These are phyloP conservation scores for Metalampra italica DNA, from an alignment of 2,888 invertebrate species.

Conservation along the genomic window DNA sequence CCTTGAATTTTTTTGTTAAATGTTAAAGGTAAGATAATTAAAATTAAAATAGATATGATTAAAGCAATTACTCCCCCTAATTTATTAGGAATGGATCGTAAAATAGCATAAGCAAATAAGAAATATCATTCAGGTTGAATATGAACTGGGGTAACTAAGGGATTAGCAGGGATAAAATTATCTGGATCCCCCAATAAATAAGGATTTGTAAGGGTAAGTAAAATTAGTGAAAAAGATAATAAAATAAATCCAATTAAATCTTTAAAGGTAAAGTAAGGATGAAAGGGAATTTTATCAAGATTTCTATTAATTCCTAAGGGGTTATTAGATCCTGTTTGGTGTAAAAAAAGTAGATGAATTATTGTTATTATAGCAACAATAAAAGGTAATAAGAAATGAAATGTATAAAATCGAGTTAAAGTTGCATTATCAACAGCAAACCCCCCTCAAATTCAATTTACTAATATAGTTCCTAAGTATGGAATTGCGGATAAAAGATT, in stretches of 20 bases:
- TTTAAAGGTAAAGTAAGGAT: conserved; percentile 82
- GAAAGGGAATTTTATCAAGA: conserved; percentile 83
- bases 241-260: conserved; percentile 81
- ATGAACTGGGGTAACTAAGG: conserved; percentile 83
- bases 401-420: conserved; percentile 85
- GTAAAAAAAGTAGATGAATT: conserved; percentile 82
- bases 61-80: conserved; percentile 85
- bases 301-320: conserved; percentile 81
- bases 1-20: conserved; percentile 78
- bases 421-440: conserved; percentile 86
- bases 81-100: conserved; percentile 90
- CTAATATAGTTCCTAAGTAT: conserved; percentile 80
- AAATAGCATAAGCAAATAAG: conserved; percentile 88
- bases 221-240: conserved; percentile 70
- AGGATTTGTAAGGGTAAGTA: conserved; percentile 75
- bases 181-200: conserved; percentile 83
- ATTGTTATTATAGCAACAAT: conserved; percentile 79
- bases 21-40: conserved; percentile 79
- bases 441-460: conserved; percentile 87
- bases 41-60: conserved; percentile 82
- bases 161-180: conserved; percentile 85
- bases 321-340: conserved; percentile 84
- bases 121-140: conserved; percentile 93
- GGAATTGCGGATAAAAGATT: conserved; percentile 86
- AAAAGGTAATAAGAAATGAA: conserved; percentile 86